A percentile compares a stretch with the other conserved stretches of the same genome.
phyloP scores from a whole-genome alignment of 1,140 invertebrate species.

The Idris sp. region DNA sequence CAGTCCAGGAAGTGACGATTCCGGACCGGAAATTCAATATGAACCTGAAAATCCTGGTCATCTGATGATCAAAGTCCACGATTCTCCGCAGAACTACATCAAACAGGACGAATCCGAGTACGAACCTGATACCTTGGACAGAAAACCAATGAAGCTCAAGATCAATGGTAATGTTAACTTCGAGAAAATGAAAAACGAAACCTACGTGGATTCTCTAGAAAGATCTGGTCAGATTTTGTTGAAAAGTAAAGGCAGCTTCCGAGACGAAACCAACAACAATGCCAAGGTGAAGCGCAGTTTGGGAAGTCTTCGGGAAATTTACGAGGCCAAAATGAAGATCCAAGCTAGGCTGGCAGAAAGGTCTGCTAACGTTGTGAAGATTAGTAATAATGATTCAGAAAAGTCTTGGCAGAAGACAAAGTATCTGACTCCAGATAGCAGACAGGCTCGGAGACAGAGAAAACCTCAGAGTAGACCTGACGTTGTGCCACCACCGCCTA shows the following conservation, averaged over 20 bases:
- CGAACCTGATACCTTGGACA: slow-evolving; percentile 89
- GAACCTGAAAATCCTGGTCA: slow-evolving; percentile 83
- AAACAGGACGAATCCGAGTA: slow-evolving; percentile 86
- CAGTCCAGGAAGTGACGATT: slow-evolving; percentile 83
- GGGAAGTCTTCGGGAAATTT: slow-evolving; percentile 85
- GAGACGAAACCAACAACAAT: slow-evolving; percentile 72
- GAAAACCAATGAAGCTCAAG: slow-evolving; percentile 85
- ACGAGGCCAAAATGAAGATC: slow-evolving; percentile 79
- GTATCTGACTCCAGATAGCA: slow-evolving; percentile 66
- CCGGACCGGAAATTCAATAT: slow-evolving; percentile 80
- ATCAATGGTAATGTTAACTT: slow-evolving; percentile 72
- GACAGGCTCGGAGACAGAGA: slow-evolving; percentile 83
- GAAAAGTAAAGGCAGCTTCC: slow-evolving; percentile 82
- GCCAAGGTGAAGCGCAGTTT: slow-evolving; percentile 77
- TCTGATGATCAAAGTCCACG: slow-evolving; percentile 88
- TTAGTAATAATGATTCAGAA: no score
- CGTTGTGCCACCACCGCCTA: slow-evolving; percentile 80
- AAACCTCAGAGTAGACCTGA: slow-evolving; percentile 80
- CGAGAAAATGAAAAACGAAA: slow-evolving; percentile 72
- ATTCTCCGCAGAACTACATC: slow-evolving; percentile 84
- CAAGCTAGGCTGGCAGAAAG: no score
- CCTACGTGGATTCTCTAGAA: slow-evolving; percentile 80
- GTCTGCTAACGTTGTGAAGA: no score
- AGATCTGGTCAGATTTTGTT: slow-evolving; percentile 80
- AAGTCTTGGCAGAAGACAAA: slow-evolving; percentile 69